Base-by-base conservation (phyloP, 1,140 invertebrate genomes). In the Xylocopa sonorina region DNA sequence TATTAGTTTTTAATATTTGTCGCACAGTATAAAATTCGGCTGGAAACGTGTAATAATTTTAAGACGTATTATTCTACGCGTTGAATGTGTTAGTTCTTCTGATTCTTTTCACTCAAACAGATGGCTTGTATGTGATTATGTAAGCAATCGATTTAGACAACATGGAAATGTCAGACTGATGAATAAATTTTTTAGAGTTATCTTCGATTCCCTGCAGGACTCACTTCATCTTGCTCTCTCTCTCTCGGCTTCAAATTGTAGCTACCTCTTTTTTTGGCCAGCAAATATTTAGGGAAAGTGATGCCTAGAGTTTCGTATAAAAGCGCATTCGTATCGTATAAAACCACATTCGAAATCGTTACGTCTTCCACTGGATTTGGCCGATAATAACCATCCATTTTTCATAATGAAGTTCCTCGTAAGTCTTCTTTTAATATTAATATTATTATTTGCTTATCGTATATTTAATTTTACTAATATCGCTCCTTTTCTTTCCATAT, bases 341-440 rank as follows among this genome's bases (percentile, higher is more conserved):
- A 81, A 85, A 88, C 85, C 87, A 88, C 85, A 87, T 80, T 88
- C 83, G 84, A 82, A 88, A 87, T 78, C 83, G 86, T 82, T 83
- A 81, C 85, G 67, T 78, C 83, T 60, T 82, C 77, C n/a, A 78
- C 64, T 64, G 81, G 66, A 81, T 84, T 62, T 80, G 51, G 73
- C 78, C 81, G 72, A 77, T 76, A 80, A 50, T 62, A 81, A 79
- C 27, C 75, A 64, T 64, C 71, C 29, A 27, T 50, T 68, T 81
- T 72, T 67, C 88, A 91, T 86, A 78, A 93, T 93, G 92, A 93
- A 92, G 81, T 92, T 89, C 81, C 71, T 93, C 81, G 92, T 93
- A 81, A 92, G 92, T 93, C 57, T 43, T 29, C 16, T 86, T 29
- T 60, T 77, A 62, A 43, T 53, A 27, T 68, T 67, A 76, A 63